Conservation (phyloP, 1,140 invertebrate species). For the Monochamus saltuarius region DNA sequence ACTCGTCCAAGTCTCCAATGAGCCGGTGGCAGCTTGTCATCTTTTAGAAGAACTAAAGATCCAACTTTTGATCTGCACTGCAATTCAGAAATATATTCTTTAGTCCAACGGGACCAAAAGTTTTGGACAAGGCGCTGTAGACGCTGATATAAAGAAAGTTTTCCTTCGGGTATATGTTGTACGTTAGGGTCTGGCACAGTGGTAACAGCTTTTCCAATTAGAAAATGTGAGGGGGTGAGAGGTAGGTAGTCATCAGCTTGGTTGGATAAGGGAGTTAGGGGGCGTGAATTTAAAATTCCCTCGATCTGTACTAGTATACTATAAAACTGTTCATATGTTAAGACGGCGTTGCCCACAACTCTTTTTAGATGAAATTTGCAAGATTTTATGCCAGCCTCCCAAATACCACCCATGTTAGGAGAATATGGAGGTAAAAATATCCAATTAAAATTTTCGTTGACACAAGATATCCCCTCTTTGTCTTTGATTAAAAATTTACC, state of each 20-base stretch:
- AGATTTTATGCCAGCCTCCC: slow-evolving; percentile 16
- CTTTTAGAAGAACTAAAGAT: slow-evolving; percentile 27
- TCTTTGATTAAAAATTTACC: too few species aligned
- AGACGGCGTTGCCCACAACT: slow-evolving; percentile 30
- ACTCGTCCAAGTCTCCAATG: slow-evolving; percentile 41
- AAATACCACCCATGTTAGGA: too few species aligned
- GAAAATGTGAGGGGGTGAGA: slow-evolving; percentile 48
- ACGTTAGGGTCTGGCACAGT: slow-evolving; percentile 23
- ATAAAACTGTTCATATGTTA: slow-evolving; percentile 40
- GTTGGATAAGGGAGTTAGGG: slow-evolving; percentile 37
- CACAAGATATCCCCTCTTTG: too few species aligned
- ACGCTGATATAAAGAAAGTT: too few species aligned
- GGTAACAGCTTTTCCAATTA: slow-evolving; percentile 43
- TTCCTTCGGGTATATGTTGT: neutral
- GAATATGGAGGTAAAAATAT: too few species aligned
- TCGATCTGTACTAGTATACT: slow-evolving; percentile 33
- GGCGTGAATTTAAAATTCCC: slow-evolving; percentile 41
- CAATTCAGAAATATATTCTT: too few species aligned
- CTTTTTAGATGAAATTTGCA: slow-evolving; percentile 40
- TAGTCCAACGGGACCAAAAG: too few species aligned
- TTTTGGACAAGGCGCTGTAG: too few species aligned
- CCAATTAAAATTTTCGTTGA: too few species aligned
- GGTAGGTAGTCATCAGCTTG: slow-evolving; percentile 32
- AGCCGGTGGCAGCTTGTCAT: slow-evolving; percentile 25
- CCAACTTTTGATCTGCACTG: neutral